These are phyloP conservation scores for Pelecanoides urinatrix DNA, from an alignment of 2,113 vertebrate genomes.

Conservation along the genomic window DNA sequence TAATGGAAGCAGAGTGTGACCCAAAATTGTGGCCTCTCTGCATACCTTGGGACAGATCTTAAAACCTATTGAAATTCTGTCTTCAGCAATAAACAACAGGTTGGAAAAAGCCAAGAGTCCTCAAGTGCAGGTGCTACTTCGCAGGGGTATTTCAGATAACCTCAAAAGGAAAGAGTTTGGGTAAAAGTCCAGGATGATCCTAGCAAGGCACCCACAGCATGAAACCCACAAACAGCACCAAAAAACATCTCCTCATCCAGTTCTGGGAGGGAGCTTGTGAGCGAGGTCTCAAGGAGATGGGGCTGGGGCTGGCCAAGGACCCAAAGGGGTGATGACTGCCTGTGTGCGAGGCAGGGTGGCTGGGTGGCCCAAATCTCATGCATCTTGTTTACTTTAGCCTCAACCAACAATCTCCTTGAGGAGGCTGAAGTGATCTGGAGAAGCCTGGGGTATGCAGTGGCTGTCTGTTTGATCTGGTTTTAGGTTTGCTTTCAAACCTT, in stretches of 20 bases:
- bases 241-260: background rate
- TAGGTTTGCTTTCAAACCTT: slow-evolving; percentile 19
- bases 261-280: background rate
- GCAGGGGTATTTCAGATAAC: background rate
- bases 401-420: background rate
- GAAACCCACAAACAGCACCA: background rate
- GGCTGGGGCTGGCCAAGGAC: background rate
- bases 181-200: background rate
- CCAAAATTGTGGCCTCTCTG: background rate
- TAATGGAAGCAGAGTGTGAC: background rate
- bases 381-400: background rate
- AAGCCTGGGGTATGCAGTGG: background rate
- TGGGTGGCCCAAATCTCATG: background rate
- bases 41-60: background rate
- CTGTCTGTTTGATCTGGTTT: background rate
- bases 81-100: background rate
- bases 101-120: background rate
- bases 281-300: accelerated
- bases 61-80: background rate
- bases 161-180: background rate
- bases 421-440: background rate
- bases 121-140: background rate
- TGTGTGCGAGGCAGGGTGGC: accelerated
- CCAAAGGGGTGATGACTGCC: background rate
- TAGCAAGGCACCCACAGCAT: accelerated